Percentiles rank a stretch among this genome's conserved stretches.
Evolutionary conservation across 2,888 invertebrate species (phyloP).

Genomic region (Leucoma salicis): DNA sequence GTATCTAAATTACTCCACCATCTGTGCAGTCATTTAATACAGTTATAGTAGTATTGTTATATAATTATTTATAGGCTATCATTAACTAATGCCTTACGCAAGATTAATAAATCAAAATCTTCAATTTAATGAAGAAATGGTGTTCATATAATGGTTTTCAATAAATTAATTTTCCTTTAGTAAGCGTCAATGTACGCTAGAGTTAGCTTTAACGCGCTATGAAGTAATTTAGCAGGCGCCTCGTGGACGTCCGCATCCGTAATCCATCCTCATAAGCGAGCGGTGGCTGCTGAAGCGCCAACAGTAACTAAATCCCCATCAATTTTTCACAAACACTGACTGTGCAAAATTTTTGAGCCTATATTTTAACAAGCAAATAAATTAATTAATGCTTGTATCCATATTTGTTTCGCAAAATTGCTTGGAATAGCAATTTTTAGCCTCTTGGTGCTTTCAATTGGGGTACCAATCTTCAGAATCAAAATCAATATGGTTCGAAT

Average conservation of each 20-base stretch:
- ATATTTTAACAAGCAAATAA: no score
- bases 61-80: no score
- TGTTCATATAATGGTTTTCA: constrained; percentile 14
- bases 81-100: no score
- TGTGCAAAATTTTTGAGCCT: constrained; percentile 16
- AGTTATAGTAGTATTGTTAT: no score
- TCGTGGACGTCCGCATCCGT: constrained; percentile 36
- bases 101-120: no score
- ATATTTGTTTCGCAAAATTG: no score
- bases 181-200: constrained; percentile 18
- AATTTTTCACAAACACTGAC: constrained; percentile 38
- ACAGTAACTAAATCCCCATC: constrained; percentile 41
- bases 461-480: no score
- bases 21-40: no score
- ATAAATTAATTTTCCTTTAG: constrained; percentile 39
- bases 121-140: constrained; percentile 15
- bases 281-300: constrained; percentile 36
- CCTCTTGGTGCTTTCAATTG: no score
- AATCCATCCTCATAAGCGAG: constrained; percentile 56
- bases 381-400: no score
- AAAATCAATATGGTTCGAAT: constrained; percentile 7
- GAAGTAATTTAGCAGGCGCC: constrained; percentile 46
- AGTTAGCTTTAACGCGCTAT: constrained; percentile 38
- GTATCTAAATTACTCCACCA: no score
- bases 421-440: no score